Base-by-base conservation (phyloP, 1,140 invertebrate genomes). In the Pissodes strobi region DNA sequence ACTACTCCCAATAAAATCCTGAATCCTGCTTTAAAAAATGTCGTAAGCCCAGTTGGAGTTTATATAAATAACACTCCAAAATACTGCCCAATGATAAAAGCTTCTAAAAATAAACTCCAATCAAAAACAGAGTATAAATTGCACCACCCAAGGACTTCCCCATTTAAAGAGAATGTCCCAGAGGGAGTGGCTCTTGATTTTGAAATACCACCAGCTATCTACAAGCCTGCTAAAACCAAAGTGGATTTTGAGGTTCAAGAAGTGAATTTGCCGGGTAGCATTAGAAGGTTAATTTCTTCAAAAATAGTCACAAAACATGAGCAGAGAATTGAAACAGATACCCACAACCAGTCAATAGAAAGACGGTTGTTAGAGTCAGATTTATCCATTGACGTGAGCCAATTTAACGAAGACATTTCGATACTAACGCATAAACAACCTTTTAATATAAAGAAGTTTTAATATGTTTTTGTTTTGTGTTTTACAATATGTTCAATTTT, bases 21-120 rank as follows among this genome's bases (percentile, higher is more conserved):
- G n/a, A n/a, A n/a, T n/a, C n/a, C n/a, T n/a, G n/a, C n/a, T n/a
- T n/a, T n/a, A n/a, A n/a, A n/a, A n/a, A n/a, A n/a, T n/a, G n/a
- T n/a, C n/a, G n/a, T n/a, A n/a, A n/a, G n/a, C n/a, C n/a, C n/a
- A n/a, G n/a, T n/a, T n/a, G n/a, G n/a, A n/a, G n/a, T 45, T 18
- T 49, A 49, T 27, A 49, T 49, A 23, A 49, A 27, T 1, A 9
- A 49, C 12, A 27, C 18, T 6, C 21, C 46, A 2, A 49, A 49
- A 49, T 49, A 49, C n/a, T 25, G 46, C 22, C 46, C 46, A 25
- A 10, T 49, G 25, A 49, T 49, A 25, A 49, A 49, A 23, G 46
- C n/a, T n/a, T 10, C 21, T 3, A 12, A 15, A 48, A 21, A 21
- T n/a, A 25, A 21, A 9, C 12, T n/a, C 5, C 1, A 6, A 2